Percentiles rank a stretch among this genome's conserved stretches.
These are phyloP conservation scores for Sinohyriopsis cumingii DNA, from an alignment of 2,888 invertebrate genomes.

Conservation along the genomic window DNA sequence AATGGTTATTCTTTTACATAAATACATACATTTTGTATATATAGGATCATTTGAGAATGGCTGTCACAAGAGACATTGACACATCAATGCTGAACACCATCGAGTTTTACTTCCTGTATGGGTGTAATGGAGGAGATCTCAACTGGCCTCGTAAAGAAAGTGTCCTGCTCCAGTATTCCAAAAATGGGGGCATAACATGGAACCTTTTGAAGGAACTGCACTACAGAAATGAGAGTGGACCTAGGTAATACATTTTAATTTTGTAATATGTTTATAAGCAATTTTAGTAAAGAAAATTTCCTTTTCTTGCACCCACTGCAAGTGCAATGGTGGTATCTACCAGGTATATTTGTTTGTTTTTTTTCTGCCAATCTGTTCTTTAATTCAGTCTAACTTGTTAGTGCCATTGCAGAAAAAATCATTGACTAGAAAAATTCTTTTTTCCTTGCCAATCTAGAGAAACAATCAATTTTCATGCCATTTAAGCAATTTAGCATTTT, in stretches of 20 bases:
- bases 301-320: neutral
- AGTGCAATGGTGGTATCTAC: neutral
- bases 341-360: too few species aligned
- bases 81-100: slow-evolving; percentile 68
- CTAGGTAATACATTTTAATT: slow-evolving; percentile 33
- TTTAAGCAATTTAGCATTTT: slow-evolving; percentile 1
- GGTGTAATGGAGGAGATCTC: slow-evolving; percentile 57
- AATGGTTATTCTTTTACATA: neutral
- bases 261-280: neutral
- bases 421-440: too few species aligned
- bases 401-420: too few species aligned
- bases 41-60: slow-evolving; percentile 69
- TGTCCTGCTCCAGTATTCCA: slow-evolving; percentile 72
- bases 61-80: slow-evolving; percentile 70
- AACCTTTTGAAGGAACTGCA: slow-evolving; percentile 69
- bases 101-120: slow-evolving; percentile 71
- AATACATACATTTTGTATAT: slow-evolving; percentile 1
- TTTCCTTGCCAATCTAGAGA: too few species aligned
- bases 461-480: too few species aligned
- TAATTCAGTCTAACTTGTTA: too few species aligned
- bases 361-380: too few species aligned
- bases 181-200: slow-evolving; percentile 73
- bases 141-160: slow-evolving; percentile 67
- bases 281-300: neutral
- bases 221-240: slow-evolving; percentile 48